These are phyloP conservation scores for Caenorhabditis elegans DNA, from an alignment of 1,140 invertebrate species.

Conservation along the genomic window WBcel235 BX284606.5:2348001-2348500, in stretches of 20 bases:
- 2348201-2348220: slow-evolving; percentile 19
- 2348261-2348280: not conserved
- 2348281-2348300: slow-evolving; percentile 47
- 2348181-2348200: slow-evolving; percentile 26
- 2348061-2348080: not conserved
- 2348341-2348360: not conserved
- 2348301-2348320: slow-evolving; percentile 42
- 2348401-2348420: not conserved
- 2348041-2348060: not conserved
- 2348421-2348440: too few species aligned
- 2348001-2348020: slow-evolving; percentile 29
- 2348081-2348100: not conserved
- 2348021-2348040: slow-evolving; percentile 36
- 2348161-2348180: slow-evolving; percentile 20
- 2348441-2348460: not conserved
- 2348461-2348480: slow-evolving; percentile 41
- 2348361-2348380: not conserved
- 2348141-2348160: not conserved
- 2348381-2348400: not conserved
- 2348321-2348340: slow-evolving; percentile 43
- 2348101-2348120: not conserved
- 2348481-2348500: slow-evolving; percentile 47
- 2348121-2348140: not conserved
- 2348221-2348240: slow-evolving; percentile 21
- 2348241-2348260: slow-evolving; percentile 16